phyloP scores from a whole-genome alignment of 53 echinoderm and acorn worm species.

The Echinarachnius parma region DNA sequence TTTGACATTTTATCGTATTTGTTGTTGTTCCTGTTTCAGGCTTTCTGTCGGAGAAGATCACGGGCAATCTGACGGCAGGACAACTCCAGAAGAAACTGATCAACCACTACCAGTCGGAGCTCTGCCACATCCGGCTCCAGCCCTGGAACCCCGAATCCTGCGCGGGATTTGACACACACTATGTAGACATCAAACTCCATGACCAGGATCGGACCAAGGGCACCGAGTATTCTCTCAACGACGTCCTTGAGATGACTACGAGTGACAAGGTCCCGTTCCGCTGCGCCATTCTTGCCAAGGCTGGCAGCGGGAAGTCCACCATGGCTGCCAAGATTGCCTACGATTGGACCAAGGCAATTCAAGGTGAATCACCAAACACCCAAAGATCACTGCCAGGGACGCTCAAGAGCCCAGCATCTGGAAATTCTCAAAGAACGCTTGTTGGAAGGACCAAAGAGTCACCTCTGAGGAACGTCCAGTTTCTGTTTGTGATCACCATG shows the following conservation, averaged over 20 bases:
- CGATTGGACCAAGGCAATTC: constrained; percentile 38
- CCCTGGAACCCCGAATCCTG: constrained; percentile 32
- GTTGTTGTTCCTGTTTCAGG: not conserved
- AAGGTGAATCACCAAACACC: too few species aligned
- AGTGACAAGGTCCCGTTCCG: not conserved
- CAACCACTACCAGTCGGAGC: constrained; percentile 20
- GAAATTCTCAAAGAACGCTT: too few species aligned
- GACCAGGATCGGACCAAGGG: not conserved
- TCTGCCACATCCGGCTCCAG: constrained; percentile 24
- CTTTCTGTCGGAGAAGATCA: not conserved
- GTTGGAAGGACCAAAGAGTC: too few species aligned
- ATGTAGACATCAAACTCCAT: constrained; percentile 20
- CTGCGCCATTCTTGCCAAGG: constrained; percentile 14
- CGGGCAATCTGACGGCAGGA: not conserved
- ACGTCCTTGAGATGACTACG: not conserved
- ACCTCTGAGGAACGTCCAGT: not conserved
- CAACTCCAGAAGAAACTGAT: constrained; percentile 16
- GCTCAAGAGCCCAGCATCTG: too few species aligned
- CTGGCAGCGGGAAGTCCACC: constrained; percentile 54
- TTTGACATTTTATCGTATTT: not conserved
- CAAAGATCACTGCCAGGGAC: too few species aligned
- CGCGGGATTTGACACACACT: constrained; percentile 12
- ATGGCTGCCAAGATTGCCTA: constrained; percentile 40
- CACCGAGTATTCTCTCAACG: constrained; percentile 11
- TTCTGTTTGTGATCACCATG: constrained; percentile 41